Evolutionary conservation across 2,797 vertebrate genomes (phyloP), one percentile per base, ranked within the genome.

Genomic region (Synaphobranchus kaupii): DNA sequence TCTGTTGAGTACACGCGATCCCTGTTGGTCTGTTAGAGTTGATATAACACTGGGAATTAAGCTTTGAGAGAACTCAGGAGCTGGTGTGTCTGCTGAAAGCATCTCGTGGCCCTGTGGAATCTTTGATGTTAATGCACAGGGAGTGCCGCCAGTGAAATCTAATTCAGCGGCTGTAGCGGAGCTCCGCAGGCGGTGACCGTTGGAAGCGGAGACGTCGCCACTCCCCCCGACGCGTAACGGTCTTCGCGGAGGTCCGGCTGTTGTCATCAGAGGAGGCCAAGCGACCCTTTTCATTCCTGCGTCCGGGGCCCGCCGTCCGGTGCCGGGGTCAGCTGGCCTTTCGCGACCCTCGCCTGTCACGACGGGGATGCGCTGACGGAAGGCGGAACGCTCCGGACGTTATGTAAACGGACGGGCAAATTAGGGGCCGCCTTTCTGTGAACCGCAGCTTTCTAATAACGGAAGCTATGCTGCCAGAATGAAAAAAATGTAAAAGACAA

Each of bases 321-420:
- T 87, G 73, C 91, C 31, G 83, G 87, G 90, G 91, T 93, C 90
- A 89, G 87, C 89, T 90, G 88, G 68, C 87, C 90, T 93, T 94
- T 94, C 94, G 92, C 91, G 92, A 88, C 88, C n/a, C 89, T 92
- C 90, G 92, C 90, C 89, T 94, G 92, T 92, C 88, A 91, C 88
- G 91, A 92, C 91, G 85, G 66, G 71, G 90, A 83, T 78, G 83
- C 82, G 47, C 84, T 89, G 88, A 87, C 90, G 94, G 90, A 86
- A 92, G 87, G 56, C 85, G 86, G n/a, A 89, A 89, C 89, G 91
- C 88, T 87, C 89, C 88, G 88, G 85, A 91, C 92, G 89, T 93
- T 93, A 93, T 91, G 90, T 91, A 93, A 94, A 94, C 93, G 83
- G 86, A 88, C 17, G 63, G 56, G 60, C 60, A 84, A 28, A 58